Percentiles rank a stretch among this genome's conserved stretches.
Conservation (phyloP, 2,888 invertebrate species). For the Epirrita christyi region DNA sequence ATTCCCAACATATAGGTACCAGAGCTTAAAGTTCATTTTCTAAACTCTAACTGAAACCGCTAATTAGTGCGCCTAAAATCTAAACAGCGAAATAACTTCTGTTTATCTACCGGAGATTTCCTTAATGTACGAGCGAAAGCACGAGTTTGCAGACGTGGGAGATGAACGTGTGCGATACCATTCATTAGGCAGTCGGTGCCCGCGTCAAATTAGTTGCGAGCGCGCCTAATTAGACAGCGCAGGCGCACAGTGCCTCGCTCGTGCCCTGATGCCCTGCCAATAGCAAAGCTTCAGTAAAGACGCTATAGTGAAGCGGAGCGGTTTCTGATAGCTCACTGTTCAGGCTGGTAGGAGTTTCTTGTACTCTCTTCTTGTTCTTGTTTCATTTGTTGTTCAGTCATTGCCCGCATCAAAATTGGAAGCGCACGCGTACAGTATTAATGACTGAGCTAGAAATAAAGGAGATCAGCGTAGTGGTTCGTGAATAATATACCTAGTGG, state of each 20-base stretch:
- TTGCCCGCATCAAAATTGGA: too few species aligned
- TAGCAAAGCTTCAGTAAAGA: neutral
- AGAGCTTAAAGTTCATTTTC: slow-evolving; percentile 16
- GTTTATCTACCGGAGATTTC: slow-evolving; percentile 68
- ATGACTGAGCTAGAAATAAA: too few species aligned
- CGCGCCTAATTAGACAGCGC: slow-evolving; percentile 77
- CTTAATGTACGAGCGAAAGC: slow-evolving; percentile 60
- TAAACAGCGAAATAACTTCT: slow-evolving; percentile 52
- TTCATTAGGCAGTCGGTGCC: slow-evolving; percentile 77
- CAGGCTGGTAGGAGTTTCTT: too few species aligned
- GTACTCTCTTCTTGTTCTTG: too few species aligned
- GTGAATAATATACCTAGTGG: too few species aligned
- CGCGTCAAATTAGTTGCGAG: slow-evolving; percentile 80
- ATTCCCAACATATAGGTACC: slow-evolving; percentile 1
- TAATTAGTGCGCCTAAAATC: slow-evolving; percentile 41
- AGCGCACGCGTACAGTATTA: too few species aligned
- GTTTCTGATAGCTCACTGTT: neutral
- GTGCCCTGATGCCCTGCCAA: slow-evolving; percentile 36
- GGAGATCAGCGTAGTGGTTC: neutral
- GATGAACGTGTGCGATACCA: slow-evolving; percentile 84
- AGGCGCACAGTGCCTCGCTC: slow-evolving; percentile 38
- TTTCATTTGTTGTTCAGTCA: too few species aligned
- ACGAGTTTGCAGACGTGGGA: slow-evolving; percentile 65
- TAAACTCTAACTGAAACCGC: slow-evolving; percentile 15
- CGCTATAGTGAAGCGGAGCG: slow-evolving; percentile 12